Evolutionary conservation across 2,888 invertebrate genomes (phyloP), one percentile per base, ranked within the genome.

Genomic region (Plebejus anna): DNA sequence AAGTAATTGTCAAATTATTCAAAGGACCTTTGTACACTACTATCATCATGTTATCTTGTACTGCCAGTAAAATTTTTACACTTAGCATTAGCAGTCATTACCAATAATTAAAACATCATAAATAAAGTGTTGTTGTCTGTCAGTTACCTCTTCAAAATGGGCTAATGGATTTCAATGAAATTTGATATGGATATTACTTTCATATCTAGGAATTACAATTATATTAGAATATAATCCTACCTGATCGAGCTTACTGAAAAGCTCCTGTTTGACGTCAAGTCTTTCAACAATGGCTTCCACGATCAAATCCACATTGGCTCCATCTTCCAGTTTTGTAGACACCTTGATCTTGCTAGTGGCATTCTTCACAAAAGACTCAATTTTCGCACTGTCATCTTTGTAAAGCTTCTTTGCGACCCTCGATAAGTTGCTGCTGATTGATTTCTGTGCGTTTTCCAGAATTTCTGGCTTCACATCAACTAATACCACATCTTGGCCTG

Each of bases 241-340:
- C 81, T 90, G 89, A 90, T 98, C 98, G 75, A 98, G 94, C 79
- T 94, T 94, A 78, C 95, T 94, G 84, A 98, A 98, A 5, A 98
- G 89, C 82, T 97, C 95, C 84, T 97, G 96, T 86, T 97, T 97
- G 0, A 96, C 89, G 76, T 96, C 96, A 78, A 98, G 90, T 84
- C 97, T 97, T 88, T 98, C 98, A 13, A 98, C 96, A 84, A 98
- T 97, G 0, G 98, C 98, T 89, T 98, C 98, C 16, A 98, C 95
- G 3, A 98, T 96, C 78, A 98, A 88, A 88, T 98, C 97, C 0
- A 96, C 94, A 78, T 95, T 90, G 0, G 96, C 96, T 6, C 96
- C 95, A 77, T 95, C 95, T 2, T 91, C 90, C 2, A 96, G 82
- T 82, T 96, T 94, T 0, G 96, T 95, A 0, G 95, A 94, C 2